phyloP scores from a whole-genome alignment of 2,888 invertebrate genomes.

The Parnassius orleans region DNA sequence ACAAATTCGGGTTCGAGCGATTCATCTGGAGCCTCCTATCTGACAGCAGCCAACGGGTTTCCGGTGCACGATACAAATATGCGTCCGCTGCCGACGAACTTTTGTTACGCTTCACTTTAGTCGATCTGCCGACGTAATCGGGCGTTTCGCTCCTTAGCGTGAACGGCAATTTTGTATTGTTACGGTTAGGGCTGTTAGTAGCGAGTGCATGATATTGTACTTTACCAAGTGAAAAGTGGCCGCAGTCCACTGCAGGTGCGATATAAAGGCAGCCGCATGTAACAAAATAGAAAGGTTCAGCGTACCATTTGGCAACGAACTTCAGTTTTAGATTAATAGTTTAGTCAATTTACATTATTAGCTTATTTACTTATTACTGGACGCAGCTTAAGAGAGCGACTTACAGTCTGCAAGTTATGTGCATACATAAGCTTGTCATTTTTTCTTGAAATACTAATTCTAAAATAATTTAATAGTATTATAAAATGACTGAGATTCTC shows the following conservation, averaged over 20 bases:
- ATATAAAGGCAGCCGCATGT: constrained; percentile 81
- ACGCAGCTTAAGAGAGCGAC: constrained; percentile 1
- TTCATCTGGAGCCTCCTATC: constrained; percentile 69
- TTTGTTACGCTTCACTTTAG: constrained; percentile 74
- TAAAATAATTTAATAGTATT: background rate
- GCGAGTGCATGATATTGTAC: constrained; percentile 85
- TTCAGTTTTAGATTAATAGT: constrained; percentile 8
- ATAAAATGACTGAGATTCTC: constrained; percentile 21
- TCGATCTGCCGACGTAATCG: constrained; percentile 53
- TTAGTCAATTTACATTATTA: constrained; percentile 20
- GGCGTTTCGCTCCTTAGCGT: constrained; percentile 63
- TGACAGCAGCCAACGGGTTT: constrained; percentile 60
- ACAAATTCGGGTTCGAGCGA: constrained; percentile 73
- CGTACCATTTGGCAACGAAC: constrained; percentile 35
- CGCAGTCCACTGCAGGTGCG: constrained; percentile 84
- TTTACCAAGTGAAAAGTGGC: constrained; percentile 84
- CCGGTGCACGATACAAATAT: constrained; percentile 59
- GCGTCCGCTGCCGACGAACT: constrained; percentile 74
- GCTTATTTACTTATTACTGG: constrained; percentile 7
- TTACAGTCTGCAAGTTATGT: too few relatives aligned
- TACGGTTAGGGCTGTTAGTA: constrained; percentile 74
- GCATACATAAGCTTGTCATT: too few relatives aligned
- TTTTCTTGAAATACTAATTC: too few relatives aligned
- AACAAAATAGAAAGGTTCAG: constrained; percentile 79
- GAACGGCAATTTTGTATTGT: constrained; percentile 64